Percentiles rank a stretch among this genome's conserved stretches.
These are phyloP conservation scores for Ariolimax columbianus DNA, from an alignment of 2,888 invertebrate genomes.

Conservation along the genomic window DNA sequence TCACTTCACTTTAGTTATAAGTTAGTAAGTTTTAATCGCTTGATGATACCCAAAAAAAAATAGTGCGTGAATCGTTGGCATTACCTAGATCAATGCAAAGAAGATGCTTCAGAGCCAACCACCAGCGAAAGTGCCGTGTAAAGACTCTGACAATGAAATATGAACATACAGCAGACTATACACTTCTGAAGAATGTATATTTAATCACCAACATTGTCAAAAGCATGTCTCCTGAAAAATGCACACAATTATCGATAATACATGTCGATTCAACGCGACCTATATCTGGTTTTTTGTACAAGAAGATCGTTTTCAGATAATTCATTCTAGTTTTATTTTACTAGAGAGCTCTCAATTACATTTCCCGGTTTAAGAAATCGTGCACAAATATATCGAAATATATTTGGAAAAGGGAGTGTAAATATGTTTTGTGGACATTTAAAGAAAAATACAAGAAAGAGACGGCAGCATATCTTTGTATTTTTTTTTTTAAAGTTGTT, in stretches of 20 bases:
- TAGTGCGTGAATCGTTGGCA: neutral
- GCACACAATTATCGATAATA: constrained; percentile 8
- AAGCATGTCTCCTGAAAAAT: neutral
- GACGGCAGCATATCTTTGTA: too few species aligned
- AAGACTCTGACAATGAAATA: neutral
- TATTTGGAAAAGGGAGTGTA: too few species aligned
- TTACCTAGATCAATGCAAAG: neutral
- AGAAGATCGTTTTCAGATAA: neutral
- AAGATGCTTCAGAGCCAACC: neutral
- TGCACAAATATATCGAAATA: too few species aligned
- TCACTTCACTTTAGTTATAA: too few species aligned
- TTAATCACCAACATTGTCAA: neutral
- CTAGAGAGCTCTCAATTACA: constrained; percentile 13
- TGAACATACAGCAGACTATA: neutral
- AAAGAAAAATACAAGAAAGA: too few species aligned
- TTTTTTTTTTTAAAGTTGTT: too few species aligned
- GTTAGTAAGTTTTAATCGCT: too few species aligned
- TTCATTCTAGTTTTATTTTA: neutral
- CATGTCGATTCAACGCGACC: neutral
- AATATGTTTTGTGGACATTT: too few species aligned
- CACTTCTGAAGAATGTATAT: neutral
- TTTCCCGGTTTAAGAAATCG: too few species aligned
- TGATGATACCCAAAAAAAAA: too few species aligned
- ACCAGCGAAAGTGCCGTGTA: neutral
- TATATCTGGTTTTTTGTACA: neutral